A percentile compares a stretch with the other conserved stretches of the same genome.
Evolutionary conservation across 2,888 invertebrate genomes (phyloP).

Genomic region (Tiliacea citrago): DNA sequence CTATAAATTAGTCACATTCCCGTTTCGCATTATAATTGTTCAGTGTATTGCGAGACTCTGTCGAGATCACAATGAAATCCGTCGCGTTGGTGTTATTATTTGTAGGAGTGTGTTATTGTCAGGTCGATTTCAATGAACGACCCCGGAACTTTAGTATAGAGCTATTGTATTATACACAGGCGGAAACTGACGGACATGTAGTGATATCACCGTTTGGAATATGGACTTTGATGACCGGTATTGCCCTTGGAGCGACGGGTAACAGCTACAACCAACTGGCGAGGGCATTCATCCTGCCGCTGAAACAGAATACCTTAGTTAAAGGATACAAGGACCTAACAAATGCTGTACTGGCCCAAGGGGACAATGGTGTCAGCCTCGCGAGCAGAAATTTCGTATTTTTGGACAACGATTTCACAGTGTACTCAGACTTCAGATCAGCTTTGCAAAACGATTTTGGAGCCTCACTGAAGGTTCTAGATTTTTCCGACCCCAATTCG

Average conservation of each 20-base stretch:
- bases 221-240: slow-evolving; percentile 87
- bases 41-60: slow-evolving; percentile 77
- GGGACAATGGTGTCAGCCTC: slow-evolving; percentile 79
- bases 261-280: slow-evolving; percentile 80
- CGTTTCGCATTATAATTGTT: slow-evolving; percentile 76
- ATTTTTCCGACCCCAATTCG: slow-evolving; percentile 81
- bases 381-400: slow-evolving; percentile 85
- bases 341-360: slow-evolving; percentile 75
- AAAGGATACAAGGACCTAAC: slow-evolving; percentile 80
- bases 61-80: slow-evolving; percentile 77
- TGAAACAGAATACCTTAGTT: slow-evolving; percentile 71
- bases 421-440: slow-evolving; percentile 75
- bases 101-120: slow-evolving; percentile 77
- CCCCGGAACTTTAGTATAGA: slow-evolving; percentile 87
- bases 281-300: slow-evolving; percentile 82
- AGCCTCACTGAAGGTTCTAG: slow-evolving; percentile 80
- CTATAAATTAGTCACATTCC: slow-evolving; percentile 78
- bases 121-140: slow-evolving; percentile 81
- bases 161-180: slow-evolving; percentile 82
- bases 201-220: slow-evolving; percentile 88
- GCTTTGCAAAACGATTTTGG: slow-evolving; percentile 80
- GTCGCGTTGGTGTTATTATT: slow-evolving; percentile 73
- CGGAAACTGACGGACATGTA: slow-evolving; percentile 82
- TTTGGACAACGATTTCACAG: slow-evolving; percentile 80
- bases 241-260: slow-evolving; percentile 83